Evolutionary conservation across 2,797 vertebrate species (phyloP).

Genomic region (Coccyzus lansbergi): DNA sequence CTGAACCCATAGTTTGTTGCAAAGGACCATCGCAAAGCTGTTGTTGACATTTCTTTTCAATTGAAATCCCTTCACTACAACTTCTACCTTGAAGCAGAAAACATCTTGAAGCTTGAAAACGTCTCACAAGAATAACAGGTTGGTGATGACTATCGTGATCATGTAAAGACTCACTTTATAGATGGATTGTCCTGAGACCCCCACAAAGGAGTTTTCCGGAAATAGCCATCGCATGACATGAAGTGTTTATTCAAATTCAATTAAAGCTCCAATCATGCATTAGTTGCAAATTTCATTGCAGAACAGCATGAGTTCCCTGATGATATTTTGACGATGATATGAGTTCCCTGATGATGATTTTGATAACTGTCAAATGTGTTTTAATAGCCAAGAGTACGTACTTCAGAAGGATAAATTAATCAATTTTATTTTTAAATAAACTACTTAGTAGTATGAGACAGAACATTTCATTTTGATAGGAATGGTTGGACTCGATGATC

Average conservation of each 20-base stretch:
- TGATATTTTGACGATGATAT: no score
- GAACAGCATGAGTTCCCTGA: neutral
- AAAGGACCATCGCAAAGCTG: neutral
- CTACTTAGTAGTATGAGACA: no score
- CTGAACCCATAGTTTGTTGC: fast-evolving
- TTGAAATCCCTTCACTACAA: neutral
- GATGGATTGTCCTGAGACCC: neutral
- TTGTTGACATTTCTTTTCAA: fast-evolving
- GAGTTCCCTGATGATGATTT: no score
- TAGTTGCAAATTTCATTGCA: neutral
- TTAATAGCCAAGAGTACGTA: no score
- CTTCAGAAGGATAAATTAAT: no score
- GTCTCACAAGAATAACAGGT: neutral
- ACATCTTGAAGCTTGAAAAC: neutral
- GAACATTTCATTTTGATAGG: no score
- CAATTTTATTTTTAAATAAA: no score
- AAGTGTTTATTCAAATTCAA: neutral
- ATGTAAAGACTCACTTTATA: neutral
- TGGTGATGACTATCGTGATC: neutral
- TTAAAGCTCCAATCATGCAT: neutral
- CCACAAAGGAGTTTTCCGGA: neutral
- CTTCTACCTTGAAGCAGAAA: neutral
- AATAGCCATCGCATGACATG: neutral
- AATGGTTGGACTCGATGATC: no score
- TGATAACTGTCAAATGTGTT: no score